Evolutionary conservation across 2,113 vertebrate genomes (phyloP), one percentile per base, ranked within the genome.

Genomic region (Larimichthys polyactis): DNA sequence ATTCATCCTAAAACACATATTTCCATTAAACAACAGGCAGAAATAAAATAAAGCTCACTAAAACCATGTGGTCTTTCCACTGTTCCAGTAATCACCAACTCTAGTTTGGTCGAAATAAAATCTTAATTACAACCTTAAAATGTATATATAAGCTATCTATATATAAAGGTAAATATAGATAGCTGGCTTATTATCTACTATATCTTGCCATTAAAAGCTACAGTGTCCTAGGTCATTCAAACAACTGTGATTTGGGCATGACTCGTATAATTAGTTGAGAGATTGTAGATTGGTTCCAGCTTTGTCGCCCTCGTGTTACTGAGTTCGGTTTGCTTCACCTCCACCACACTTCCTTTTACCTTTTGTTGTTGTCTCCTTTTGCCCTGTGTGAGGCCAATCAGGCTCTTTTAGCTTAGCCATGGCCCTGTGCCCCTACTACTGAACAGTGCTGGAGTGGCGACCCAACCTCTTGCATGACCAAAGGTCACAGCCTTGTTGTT

Each of bases 381-480:
- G 62, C 40, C 19, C 71, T 40, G 44, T 78, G 27, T 12, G 68
- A 82, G 80, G 77, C 70, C 29, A 82, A 81, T 76, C 54, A 83
- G 75, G 29, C 71, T 57, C 59, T 67, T 73, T 36, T 46, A 59
- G 12, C 12, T 65, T 24, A 51, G 77, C 76, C 79, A 73, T 72
- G 58, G 55, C 65, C 46, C 51, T 24, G 11, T 20, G 36, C 27
- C 68, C 73, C 63, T 79, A 2, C 20, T 44, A 32, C 5, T 22
- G 69, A 71, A 51, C 36, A 49, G 46, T 55, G 78, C 52, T 57
- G 12, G 4, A 69, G 65, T 58, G 57, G 36, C 29, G 48, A 59
- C n/a, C 59, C 63, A 0, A 76, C 72, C 32, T 55, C 22, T 76
- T 84, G 29, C 48, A 22, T 51, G 67, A 19, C 36, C 63, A 62